phyloP scores from a whole-genome alignment of 2,888 invertebrate genomes.

The Spodoptera picta region DNA sequence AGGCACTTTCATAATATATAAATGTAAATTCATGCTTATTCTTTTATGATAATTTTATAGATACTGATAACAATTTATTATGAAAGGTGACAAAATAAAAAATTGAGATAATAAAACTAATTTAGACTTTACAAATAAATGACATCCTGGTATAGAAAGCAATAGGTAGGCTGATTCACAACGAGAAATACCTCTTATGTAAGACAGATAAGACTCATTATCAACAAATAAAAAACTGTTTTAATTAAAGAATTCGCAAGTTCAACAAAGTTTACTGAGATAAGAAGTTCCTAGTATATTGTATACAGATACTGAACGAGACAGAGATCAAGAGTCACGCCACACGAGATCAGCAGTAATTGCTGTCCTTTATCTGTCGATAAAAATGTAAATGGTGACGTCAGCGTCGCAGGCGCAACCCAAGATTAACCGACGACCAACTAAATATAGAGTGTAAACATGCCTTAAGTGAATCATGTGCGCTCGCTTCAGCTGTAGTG shows the following conservation, averaged over 20 bases:
- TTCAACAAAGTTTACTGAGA: constrained; percentile 23
- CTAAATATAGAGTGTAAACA: constrained; percentile 83
- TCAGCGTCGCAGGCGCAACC: constrained; percentile 76
- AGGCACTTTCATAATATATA: constrained; percentile 2
- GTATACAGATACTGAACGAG: constrained; percentile 27
- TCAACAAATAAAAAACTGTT: constrained; percentile 15
- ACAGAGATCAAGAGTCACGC: constrained; percentile 45
- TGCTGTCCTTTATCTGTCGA: constrained; percentile 70
- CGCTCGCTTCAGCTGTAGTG: constrained; percentile 65
- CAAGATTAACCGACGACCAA: constrained; percentile 67
- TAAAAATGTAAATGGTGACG: constrained; percentile 74
- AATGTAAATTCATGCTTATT: constrained; percentile 4
- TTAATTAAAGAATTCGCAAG: constrained; percentile 31
- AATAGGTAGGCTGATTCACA: constrained; percentile 10
- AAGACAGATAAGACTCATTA: constrained; percentile 10
- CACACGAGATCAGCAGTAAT: constrained; percentile 65
- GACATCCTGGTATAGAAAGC: no score
- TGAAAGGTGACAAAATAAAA: no score
- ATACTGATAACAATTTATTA: no score
- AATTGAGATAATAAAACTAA: no score
- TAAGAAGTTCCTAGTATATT: constrained; percentile 29
- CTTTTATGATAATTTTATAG: no score
- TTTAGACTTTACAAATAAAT: no score
- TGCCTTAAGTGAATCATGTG: constrained; percentile 77
- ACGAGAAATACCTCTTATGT: constrained; percentile 2